Percentiles rank a stretch among this genome's conserved stretches.
phyloP scores from a whole-genome alignment of 2,888 invertebrate genomes.

The Muscina levida region DNA sequence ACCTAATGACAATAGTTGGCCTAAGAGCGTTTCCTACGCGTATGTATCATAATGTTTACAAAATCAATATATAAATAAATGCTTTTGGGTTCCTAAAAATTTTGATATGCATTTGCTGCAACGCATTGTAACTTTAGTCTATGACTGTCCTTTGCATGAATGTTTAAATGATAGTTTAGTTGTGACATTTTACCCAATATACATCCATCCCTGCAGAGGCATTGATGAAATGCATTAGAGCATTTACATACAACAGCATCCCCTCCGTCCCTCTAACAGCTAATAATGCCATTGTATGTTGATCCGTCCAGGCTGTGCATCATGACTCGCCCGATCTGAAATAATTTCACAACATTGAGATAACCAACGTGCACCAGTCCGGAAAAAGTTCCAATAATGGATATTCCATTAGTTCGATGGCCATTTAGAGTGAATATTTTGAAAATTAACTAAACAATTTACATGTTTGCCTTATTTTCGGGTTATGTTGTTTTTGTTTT shows the following conservation, averaged over 20 bases:
- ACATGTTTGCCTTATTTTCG: slow-evolving; percentile 1
- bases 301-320: too few relatives aligned
- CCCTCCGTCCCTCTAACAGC: too few relatives aligned
- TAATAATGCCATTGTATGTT: too few relatives aligned
- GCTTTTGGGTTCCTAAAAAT: background rate
- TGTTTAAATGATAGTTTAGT: background rate
- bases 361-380: too few relatives aligned
- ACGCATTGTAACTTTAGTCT: background rate
- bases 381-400: background rate
- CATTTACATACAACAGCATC: too few relatives aligned
- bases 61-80: slow-evolving; percentile 26
- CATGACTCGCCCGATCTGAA: too few relatives aligned
- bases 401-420: background rate
- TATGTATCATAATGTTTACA: background rate
- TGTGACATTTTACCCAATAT: slow-evolving; percentile 1
- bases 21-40: background rate
- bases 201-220: too few relatives aligned
- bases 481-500: background rate
- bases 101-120: background rate
- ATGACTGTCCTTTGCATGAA: background rate
- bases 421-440: slow-evolving; percentile 14
- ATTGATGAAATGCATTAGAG: too few relatives aligned
- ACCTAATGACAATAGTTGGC: background rate
- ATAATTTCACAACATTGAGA: too few relatives aligned
- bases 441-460: slow-evolving; percentile 19